Evolutionary conservation across 2,113 vertebrate genomes (phyloP).

Genomic region (Daboia siamensis): DNA sequence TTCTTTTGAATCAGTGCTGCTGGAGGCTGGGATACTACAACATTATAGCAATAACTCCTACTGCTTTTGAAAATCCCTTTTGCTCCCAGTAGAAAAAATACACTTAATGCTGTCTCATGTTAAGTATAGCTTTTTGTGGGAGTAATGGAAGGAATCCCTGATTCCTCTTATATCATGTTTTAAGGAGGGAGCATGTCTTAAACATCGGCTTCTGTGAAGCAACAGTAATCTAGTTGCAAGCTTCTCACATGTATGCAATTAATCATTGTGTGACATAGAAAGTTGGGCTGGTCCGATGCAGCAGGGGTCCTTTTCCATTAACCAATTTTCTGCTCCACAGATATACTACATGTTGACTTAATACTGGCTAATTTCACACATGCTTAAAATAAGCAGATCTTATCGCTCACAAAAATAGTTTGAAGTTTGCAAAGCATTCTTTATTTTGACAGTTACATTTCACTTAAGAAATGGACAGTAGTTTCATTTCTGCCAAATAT

Average conservation of each 20-base stretch:
- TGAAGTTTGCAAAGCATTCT: not conserved
- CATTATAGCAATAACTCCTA: not conserved
- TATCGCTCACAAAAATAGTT: not conserved
- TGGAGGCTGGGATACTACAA: not conserved
- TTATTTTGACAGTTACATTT: not conserved
- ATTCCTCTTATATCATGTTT: not conserved
- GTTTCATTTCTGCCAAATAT: not conserved
- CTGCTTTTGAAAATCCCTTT: not conserved
- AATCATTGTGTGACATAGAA: not conserved
- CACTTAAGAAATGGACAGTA: not conserved
- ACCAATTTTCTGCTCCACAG: not conserved
- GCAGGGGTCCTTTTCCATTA: not conserved
- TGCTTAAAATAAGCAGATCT: not conserved
- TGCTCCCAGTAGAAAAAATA: not conserved
- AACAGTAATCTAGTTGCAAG: not conserved
- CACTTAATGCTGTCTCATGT: not conserved
- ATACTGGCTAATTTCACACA: not conserved
- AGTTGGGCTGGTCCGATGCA: not conserved
- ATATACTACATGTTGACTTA: not conserved
- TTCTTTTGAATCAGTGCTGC: not conserved
- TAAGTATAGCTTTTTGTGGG: not conserved
- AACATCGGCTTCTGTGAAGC: not conserved
- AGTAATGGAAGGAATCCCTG: not conserved
- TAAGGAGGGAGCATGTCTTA: not conserved
- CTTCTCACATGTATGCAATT: not conserved